These are phyloP conservation scores for Acyrthosiphon pisum DNA, from an alignment of 1,140 invertebrate species.

Conservation along the genomic window DNA sequence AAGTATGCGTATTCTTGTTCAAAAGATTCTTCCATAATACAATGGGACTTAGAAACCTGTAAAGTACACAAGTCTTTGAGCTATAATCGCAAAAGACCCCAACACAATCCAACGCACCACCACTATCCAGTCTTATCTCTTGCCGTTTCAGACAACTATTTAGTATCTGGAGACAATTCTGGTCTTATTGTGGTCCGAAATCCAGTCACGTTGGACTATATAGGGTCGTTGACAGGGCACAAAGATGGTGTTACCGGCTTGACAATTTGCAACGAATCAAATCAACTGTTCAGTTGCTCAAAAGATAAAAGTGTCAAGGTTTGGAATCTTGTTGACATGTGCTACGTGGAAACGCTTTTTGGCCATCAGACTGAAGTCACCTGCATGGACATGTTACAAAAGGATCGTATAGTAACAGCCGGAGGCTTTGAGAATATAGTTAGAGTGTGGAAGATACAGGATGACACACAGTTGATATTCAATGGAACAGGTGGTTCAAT, in stretches of 20 bases:
- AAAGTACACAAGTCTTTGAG: conserved; percentile 64
- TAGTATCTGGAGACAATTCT: conserved; percentile 82
- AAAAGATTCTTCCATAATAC: conserved; percentile 87
- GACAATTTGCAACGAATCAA: conserved; percentile 85
- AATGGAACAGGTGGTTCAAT: conserved; percentile 82
- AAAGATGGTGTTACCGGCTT: conserved; percentile 78
- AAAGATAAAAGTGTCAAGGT: conserved; percentile 88
- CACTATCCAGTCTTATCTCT: conserved; percentile 72
- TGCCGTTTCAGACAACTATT: conserved; percentile 83
- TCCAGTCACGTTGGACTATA: conserved; percentile 74
- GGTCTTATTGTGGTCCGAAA: conserved; percentile 84
- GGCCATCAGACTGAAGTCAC: conserved; percentile 90
- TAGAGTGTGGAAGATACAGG: conserved; percentile 93
- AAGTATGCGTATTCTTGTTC: conserved; percentile 81
- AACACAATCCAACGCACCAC: conserved; percentile 63
- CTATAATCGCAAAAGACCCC: conserved; percentile 60
- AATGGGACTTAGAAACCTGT: conserved; percentile 74
- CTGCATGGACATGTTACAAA: conserved; percentile 83
- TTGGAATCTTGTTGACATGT: conserved; percentile 95
- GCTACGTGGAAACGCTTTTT: conserved; percentile 94
- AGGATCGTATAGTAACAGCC: conserved; percentile 86
- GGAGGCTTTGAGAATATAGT: conserved; percentile 87
- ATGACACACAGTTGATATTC: conserved; percentile 95
- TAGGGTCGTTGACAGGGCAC: conserved; percentile 85
- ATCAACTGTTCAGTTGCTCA: conserved; percentile 78